Evolutionary conservation across 2,888 invertebrate genomes (phyloP).

Genomic region (Cyclophora albipunctata): DNA sequence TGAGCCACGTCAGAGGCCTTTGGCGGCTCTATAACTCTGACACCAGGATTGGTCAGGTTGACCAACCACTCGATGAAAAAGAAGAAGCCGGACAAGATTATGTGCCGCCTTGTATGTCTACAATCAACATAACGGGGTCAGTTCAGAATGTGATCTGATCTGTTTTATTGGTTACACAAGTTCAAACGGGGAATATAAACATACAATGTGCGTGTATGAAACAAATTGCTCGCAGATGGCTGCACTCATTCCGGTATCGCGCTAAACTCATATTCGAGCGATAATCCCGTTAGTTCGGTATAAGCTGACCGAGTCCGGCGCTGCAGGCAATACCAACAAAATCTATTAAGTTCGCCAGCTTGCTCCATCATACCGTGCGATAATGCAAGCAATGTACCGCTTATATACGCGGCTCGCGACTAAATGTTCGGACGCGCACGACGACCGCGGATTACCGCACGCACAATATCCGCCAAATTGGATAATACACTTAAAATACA

Average conservation of each 20-base stretch:
- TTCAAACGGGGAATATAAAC: background rate
- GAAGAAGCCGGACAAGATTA: too few species aligned
- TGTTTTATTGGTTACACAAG: too few species aligned
- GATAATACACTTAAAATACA: constrained; percentile 81
- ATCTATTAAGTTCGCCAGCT: constrained; percentile 71
- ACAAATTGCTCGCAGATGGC: constrained; percentile 33
- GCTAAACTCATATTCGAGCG: constrained; percentile 56
- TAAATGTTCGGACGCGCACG: constrained; percentile 53
- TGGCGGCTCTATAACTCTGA: too few species aligned
- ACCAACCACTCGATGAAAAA: too few species aligned
- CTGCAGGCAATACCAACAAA: constrained; percentile 49
- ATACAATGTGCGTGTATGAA: constrained; percentile 9
- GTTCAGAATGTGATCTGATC: too few species aligned
- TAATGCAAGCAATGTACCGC: constrained; percentile 57
- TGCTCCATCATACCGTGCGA: constrained; percentile 53
- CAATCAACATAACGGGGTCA: too few species aligned
- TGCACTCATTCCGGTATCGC: constrained; percentile 41
- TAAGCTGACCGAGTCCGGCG: constrained; percentile 55
- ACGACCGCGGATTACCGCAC: constrained; percentile 68
- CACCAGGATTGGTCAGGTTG: too few species aligned
- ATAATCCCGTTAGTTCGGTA: constrained; percentile 67
- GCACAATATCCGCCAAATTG: constrained; percentile 78
- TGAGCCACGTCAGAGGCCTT: too few species aligned
- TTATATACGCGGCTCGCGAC: constrained; percentile 43
- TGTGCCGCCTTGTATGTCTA: too few species aligned